Evolutionary conservation across 2,888 invertebrate species (phyloP), one percentile per base, ranked within the genome.

Genomic region (Apamea crenata): DNA sequence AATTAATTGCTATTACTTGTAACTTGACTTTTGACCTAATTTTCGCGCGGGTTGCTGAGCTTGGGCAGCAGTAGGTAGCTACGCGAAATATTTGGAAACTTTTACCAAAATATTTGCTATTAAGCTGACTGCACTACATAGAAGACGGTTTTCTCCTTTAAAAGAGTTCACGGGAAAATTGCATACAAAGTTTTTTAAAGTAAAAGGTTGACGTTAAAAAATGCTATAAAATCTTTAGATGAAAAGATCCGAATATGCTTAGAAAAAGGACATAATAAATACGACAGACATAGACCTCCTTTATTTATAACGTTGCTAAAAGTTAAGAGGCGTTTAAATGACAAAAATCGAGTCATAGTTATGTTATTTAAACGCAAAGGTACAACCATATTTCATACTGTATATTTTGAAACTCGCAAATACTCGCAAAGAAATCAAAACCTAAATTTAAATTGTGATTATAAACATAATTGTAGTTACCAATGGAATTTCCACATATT

Each of bases 11-110:
- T 61, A 80, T 80, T 80, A 79, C 68, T 63, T 63, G 69, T 80
- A 80, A 79, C 81, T 82, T 82, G 29, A 71, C 67, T 63, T 82
- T 81, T 82, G 70, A 82, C 81, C 81, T 29, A 70, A 71, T 75
- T 74, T 77, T 59, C 44, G 14, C 16, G 59, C 66, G 61, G 69
- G 59, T 25, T 50, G 56, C 50, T n/a, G 44, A 70, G 59, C 36
- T 67, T 29, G 21, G 47, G n/a, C 18, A 40, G 47, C 18, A 40
- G 14, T 53, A 18, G 16, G 14, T 53, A 18, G 16, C 32, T 32
- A 18, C 3, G 12, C 29, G 21, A 36, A 78, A 16, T 61, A 53
- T 79, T 40, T 50, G 21, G 29, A 50, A 78, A 16, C 12, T 61
- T 29, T n/a, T 56, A 47, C 56, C 36, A 67, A 61, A 78, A 78